Evolutionary conservation across 2,113 vertebrate species (phyloP).

Genomic region (Percopsis transmontana): DNA sequence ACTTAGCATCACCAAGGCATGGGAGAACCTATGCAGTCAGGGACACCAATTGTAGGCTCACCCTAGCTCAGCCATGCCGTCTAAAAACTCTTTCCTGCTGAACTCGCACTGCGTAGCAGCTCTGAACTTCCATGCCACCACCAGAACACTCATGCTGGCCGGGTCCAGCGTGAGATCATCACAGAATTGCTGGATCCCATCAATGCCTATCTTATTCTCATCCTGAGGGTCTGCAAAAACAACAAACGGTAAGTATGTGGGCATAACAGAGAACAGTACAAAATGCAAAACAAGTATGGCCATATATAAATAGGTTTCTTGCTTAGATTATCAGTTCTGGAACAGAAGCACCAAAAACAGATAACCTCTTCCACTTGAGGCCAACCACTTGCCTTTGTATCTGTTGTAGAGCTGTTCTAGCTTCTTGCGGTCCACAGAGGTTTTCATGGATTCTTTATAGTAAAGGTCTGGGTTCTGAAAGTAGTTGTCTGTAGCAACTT

Average conservation of each 20-base stretch:
- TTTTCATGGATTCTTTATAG: constrained; percentile 93
- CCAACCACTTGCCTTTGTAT: constrained; percentile 84
- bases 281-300: not conserved
- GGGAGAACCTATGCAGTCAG: not conserved
- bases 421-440: constrained; percentile 89
- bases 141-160: constrained; percentile 90
- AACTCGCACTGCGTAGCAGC: constrained; percentile 98
- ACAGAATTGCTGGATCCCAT: constrained; percentile 96
- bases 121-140: constrained; percentile 95
- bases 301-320: not conserved
- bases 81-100: constrained; percentile 94
- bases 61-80: constrained; percentile 94
- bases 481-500: constrained; percentile 92
- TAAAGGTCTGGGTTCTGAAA: constrained; percentile 90
- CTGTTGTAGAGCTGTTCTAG: constrained; percentile 90
- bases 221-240: constrained; percentile 87
- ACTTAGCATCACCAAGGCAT: not conserved
- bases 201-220: constrained; percentile 96
- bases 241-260: not conserved
- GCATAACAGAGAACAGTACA: not conserved
- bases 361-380: not conserved
- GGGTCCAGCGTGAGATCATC: constrained; percentile 92
- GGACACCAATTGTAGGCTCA: constrained; percentile 62
- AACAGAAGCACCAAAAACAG: not conserved
- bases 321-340: not conserved